Percentiles rank a stretch among this genome's conserved stretches.
These are phyloP conservation scores for Bathynomus jamesi DNA, from an alignment of 1,140 invertebrate genomes.

Conservation along the genomic window DNA sequence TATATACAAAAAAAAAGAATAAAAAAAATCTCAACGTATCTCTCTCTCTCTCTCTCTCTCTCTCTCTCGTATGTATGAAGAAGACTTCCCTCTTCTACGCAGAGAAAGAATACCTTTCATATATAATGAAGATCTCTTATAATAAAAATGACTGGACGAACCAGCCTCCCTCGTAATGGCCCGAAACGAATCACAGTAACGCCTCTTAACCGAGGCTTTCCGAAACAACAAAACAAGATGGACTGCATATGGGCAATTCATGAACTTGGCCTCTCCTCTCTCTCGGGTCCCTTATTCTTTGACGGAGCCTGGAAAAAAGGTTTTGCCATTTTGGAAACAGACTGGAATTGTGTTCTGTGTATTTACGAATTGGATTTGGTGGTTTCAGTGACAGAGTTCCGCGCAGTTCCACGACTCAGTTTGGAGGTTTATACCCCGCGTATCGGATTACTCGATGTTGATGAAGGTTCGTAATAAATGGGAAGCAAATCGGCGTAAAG, in stretches of 20 bases:
- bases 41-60: too few relatives aligned
- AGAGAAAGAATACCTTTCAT: not conserved
- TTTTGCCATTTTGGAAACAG: not conserved
- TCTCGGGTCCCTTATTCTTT: not conserved
- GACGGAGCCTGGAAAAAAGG: not conserved
- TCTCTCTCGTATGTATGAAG: not conserved
- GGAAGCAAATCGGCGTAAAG: not conserved
- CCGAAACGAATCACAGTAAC: not conserved
- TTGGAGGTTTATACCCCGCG: not conserved
- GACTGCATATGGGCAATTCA: not conserved
- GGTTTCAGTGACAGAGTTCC: not conserved
- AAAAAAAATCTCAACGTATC: too few relatives aligned
- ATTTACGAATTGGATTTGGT: not conserved
- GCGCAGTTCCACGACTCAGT: not conserved
- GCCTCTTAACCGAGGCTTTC: not conserved
- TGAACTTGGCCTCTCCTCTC: not conserved
- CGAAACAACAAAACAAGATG: not conserved
- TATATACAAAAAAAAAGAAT: too few relatives aligned
- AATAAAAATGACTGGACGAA: not conserved
- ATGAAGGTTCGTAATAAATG: not conserved
- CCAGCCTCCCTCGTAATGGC: not conserved
- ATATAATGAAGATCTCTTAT: not conserved
- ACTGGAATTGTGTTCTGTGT: not conserved
- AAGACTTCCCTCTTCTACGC: not conserved
- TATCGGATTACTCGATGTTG: not conserved